Conservation (phyloP, 2,888 invertebrate species). For the Pseudanteris insignis region DNA sequence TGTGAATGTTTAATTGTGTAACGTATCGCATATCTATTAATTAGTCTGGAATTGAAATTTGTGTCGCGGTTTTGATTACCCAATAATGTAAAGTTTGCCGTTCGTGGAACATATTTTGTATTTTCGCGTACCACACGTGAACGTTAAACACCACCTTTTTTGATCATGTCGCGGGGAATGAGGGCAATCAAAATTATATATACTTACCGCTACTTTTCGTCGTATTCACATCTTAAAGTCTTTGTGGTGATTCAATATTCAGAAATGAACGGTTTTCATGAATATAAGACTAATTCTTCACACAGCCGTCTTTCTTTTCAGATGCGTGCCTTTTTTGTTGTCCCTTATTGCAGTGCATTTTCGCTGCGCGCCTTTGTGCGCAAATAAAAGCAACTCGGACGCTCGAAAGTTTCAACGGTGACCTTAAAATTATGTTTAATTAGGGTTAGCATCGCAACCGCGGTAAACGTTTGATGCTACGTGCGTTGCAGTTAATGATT, state of each 20-base stretch:
- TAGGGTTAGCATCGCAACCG: constrained; percentile 23
- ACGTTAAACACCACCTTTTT: constrained; percentile 17
- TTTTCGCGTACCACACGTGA: constrained; percentile 12
- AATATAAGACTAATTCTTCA: constrained; percentile 38
- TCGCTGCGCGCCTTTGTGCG: constrained; percentile 33
- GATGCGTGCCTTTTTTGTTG: constrained; percentile 23
- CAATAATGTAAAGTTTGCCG: constrained; percentile 5
- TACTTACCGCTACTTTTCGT: constrained; percentile 28
- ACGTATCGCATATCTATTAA: too few species aligned
- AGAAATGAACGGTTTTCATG: constrained; percentile 38
- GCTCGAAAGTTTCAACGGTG: constrained; percentile 30
- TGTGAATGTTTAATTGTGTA: too few species aligned
- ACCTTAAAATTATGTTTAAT: constrained; percentile 32
- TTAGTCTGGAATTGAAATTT: not conserved
- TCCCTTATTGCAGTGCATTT: constrained; percentile 21
- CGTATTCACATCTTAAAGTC: constrained; percentile 30
- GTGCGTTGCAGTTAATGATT: constrained; percentile 1
- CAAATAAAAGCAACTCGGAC: constrained; percentile 31
- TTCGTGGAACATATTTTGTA: constrained; percentile 3
- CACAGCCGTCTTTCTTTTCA: constrained; percentile 37
- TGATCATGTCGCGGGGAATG: constrained; percentile 8
- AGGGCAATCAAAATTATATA: constrained; percentile 30
- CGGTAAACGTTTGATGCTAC: constrained; percentile 13
- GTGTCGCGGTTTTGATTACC: constrained; percentile 10
- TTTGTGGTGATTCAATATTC: constrained; percentile 45